Evolutionary conservation across 2,113 vertebrate genomes (phyloP), one percentile per base, ranked within the genome.

Genomic region (Myrmophylax atrothorax): DNA sequence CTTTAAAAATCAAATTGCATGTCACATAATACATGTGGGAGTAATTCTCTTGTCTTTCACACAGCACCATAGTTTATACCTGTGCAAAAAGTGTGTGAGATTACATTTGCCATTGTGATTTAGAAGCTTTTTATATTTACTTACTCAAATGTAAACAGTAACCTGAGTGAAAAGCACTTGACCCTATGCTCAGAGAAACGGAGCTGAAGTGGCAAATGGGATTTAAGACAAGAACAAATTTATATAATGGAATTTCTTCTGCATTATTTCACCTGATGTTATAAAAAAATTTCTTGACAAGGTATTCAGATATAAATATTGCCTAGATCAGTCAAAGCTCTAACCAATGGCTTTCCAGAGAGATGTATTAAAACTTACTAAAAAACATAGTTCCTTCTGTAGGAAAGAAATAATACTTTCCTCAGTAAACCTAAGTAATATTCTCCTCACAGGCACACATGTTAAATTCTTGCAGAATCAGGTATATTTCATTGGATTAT

Each of bases 201-300:
- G 55, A 81, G 50, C n/a, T 90, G 63, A 94, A 68, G 93, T 53
- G 92, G 88, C 87, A 87, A 86, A 38, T 86, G 78, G 72, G 90
- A 80, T 94, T 94, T 93, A 93, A 97, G 28, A 78, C 87, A 96
- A 56, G 68, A 90, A 87, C 23, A 92, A 95, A 94, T 95, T 80
- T 78, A 62, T 91, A 46, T 81, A 4, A 31, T 44, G 91, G 59
- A 74, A 87, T 93, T 95, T 91, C 35, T 89, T 87, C 80, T 53
- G 76, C 28, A 83, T 88, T 40, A 75, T 53, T 92, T 68, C 73
- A 88, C 38, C 31, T 58, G 31, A 75, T 89, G 38, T 58, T 84
- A 66, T 82, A 83, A 91, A 94, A 89, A 85, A 88, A 53, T 60
- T 89, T 75, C 62, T 14, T 91, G 46, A 29, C 35, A 67, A 33